Evolutionary conservation across 1,140 invertebrate genomes (phyloP), one percentile per base, ranked within the genome.

Genomic region (Dinothrombium tinctorium): DNA sequence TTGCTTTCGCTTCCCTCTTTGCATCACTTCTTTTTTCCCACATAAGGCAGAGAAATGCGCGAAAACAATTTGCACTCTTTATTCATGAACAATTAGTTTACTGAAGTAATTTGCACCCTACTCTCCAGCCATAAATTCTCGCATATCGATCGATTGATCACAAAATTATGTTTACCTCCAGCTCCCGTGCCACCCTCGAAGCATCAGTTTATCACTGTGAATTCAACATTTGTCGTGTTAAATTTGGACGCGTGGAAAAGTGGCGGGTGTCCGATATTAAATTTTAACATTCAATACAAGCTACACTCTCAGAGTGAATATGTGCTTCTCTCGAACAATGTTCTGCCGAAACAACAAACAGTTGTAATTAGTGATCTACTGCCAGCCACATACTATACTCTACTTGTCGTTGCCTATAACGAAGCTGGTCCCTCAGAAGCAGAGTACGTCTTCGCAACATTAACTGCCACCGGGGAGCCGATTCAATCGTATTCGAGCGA

Each of bases 331-430:
- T 37, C 42, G 8, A 45, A 44, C 19, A 38, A 39, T 9, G 24
- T 37, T 0, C 21, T 49, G 4, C 76, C 79, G 3, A 40, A 48
- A 14, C 44, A 46, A 29, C 83, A 84, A 56, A 86, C 83, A 53
- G 77, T 84, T 5, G 37, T 40, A 1, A 76, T 90, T 24, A 62
- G 83, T 43, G 84, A 90, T 55, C 60, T 95, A 47, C 79, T 82
- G 51, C 80, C 86, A 0, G 84, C 81, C 8, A 84, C 73, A 17
- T 87, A 83, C 79, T 92, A 92, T 56, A 72, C 80, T 47, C 53
- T 65, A 49, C 50, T 55, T 20, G 55, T 65, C 4, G 60, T 54
- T 5, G 63, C 60, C 0, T 54, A 59, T 42, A 64, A 60, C 48
- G 54, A 57, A 12, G 60, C 60, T 26, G 63, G 63, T 2, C 57